Conservation (phyloP, 2,113 vertebrate genomes). For the Cervus canadensis region DNA sequence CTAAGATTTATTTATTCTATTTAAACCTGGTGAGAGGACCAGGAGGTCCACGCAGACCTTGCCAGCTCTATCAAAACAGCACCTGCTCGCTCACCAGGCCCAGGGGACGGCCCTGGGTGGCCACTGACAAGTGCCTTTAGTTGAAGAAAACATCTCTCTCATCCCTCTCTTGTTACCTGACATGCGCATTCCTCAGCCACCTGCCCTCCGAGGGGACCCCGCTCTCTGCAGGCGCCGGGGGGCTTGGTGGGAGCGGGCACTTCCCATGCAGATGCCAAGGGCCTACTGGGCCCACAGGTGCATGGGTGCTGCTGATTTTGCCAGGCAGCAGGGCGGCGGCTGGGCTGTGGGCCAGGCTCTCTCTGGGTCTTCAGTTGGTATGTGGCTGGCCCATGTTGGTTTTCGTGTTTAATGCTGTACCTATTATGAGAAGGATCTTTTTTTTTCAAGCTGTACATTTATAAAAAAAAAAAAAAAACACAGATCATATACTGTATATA, state of each 20-base stretch:
- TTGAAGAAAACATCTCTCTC: conserved; percentile 49
- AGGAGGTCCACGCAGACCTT: conserved; percentile 21
- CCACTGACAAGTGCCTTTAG: conserved; percentile 80
- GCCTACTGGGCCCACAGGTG: background rate
- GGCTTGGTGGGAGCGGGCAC: background rate
- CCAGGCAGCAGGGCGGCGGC: background rate
- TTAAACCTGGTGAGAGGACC: conserved; percentile 84
- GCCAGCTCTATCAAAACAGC: conserved; percentile 64
- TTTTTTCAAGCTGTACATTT: conserved; percentile 82
- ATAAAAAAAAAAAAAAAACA: conserved; percentile 58
- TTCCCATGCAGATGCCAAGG: background rate
- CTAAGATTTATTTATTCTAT: conserved; percentile 98
- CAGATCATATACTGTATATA: conserved; percentile 82
- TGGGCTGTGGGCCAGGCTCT: conserved; percentile 53
- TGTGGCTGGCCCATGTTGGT: conserved; percentile 87
- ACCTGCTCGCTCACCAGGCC: conserved; percentile 73
- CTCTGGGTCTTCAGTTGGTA: conserved; percentile 75
- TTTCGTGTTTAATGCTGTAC: conserved; percentile 77
- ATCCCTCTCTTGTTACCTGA: background rate
- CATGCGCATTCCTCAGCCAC: conserved; percentile 24
- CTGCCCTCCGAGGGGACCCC: background rate
- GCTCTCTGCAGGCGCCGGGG: background rate
- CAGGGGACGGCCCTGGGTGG: conserved; percentile 61
- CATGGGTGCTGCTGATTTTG: conserved; percentile 14
- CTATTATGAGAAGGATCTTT: conserved; percentile 66